Evolutionary conservation across 2,888 invertebrate genomes (phyloP).

Genomic region (Lacanobia wlatinum): DNA sequence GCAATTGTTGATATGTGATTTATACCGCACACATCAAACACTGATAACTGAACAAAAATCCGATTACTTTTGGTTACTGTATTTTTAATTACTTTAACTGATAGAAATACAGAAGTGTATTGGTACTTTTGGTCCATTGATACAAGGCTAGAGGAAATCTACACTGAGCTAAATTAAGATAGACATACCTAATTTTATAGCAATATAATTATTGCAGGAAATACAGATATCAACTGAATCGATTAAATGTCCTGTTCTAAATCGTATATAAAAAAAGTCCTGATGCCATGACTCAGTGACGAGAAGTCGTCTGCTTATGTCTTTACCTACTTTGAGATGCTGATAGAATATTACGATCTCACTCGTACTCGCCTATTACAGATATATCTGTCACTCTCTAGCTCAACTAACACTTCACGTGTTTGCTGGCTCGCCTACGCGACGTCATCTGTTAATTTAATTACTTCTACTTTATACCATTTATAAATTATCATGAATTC

Average conservation of each 20-base stretch:
- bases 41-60: constrained; percentile 57
- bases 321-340: constrained; percentile 72
- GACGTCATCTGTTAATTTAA: constrained; percentile 86
- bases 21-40: constrained; percentile 71
- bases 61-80: constrained; percentile 22
- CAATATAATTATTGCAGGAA: constrained; percentile 62
- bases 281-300: constrained; percentile 79
- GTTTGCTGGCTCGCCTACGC: constrained; percentile 78
- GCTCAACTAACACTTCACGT: constrained; percentile 73
- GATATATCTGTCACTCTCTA: constrained; percentile 79
- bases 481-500: constrained; percentile 68
- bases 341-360: constrained; percentile 80
- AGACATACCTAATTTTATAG: constrained; percentile 39
- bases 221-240: constrained; percentile 60
- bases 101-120: no score
- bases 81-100: background rate
- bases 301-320: constrained; percentile 80
- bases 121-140: constrained; percentile 36
- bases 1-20: constrained; percentile 79
- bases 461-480: constrained; percentile 76
- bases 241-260: constrained; percentile 71
- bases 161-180: constrained; percentile 46
- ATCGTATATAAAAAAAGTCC: constrained; percentile 71
- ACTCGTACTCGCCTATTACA: constrained; percentile 72
- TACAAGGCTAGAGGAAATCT: constrained; percentile 68